These are phyloP conservation scores for Drosophila lini DNA, from an alignment of 1,140 invertebrate species.

Conservation along the genomic window DNA sequence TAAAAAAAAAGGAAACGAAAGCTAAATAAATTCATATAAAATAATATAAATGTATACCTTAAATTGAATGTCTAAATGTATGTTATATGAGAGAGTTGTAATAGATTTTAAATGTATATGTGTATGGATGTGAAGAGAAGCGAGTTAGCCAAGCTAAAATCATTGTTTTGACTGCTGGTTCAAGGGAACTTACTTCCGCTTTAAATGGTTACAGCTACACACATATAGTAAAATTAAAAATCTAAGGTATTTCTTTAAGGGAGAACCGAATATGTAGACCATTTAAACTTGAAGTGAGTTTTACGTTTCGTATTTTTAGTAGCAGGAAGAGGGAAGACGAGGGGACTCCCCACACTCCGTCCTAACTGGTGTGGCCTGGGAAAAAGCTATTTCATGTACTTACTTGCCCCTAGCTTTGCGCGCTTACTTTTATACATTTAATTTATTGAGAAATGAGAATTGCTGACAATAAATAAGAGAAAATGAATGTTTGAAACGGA, in stretches of 20 bases:
- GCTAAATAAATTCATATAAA: slow-evolving; percentile 38
- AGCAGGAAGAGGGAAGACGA: background rate
- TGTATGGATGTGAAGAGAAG: slow-evolving; percentile 22
- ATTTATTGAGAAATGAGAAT: slow-evolving; percentile 51
- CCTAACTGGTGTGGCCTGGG: slow-evolving; percentile 26
- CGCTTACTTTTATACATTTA: slow-evolving; percentile 8
- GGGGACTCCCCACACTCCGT: slow-evolving; percentile 46
- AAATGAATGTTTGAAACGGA: slow-evolving; percentile 14
- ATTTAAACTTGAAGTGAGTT: slow-evolving; percentile 28
- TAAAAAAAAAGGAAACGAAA: slow-evolving; percentile 29
- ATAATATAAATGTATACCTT: slow-evolving; percentile 32
- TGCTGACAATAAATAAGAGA: slow-evolving; percentile 70
- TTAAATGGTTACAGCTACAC: slow-evolving; percentile 2
- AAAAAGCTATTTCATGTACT: slow-evolving; percentile 36
- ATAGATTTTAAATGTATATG: slow-evolving; percentile 54
- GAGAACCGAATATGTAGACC: background rate
- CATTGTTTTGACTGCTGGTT: slow-evolving; percentile 16
- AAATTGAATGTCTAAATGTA: slow-evolving; percentile 69
- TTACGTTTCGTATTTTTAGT: slow-evolving; percentile 16
- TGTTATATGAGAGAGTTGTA: slow-evolving; percentile 62
- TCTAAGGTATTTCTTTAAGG: background rate
- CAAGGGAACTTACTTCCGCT: slow-evolving; percentile 1
- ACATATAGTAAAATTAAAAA: no score
- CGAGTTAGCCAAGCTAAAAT: slow-evolving; percentile 44
- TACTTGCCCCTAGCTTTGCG: slow-evolving; percentile 53